A percentile compares a stretch with the other conserved stretches of the same genome.
phyloP scores from a whole-genome alignment of 2,113 vertebrate genomes.

The Ceyx margarethae region DNA sequence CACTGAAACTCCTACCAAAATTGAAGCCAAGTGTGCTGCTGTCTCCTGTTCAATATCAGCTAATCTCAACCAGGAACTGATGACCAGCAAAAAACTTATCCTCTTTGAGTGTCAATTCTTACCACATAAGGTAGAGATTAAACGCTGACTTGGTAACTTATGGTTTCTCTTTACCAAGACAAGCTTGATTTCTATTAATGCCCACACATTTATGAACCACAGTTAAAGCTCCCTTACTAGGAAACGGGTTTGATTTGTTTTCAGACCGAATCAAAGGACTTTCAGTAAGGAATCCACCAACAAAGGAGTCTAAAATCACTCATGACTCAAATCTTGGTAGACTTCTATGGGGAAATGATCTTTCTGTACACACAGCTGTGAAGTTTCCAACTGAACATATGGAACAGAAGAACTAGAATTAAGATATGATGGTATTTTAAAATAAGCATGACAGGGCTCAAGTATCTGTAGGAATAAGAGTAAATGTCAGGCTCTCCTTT shows the following conservation, averaged over 20 bases:
- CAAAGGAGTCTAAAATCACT: neutral
- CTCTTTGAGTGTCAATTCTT: neutral
- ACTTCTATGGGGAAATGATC: neutral
- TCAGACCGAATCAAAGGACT: neutral
- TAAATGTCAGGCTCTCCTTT: neutral
- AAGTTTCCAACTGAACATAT: neutral
- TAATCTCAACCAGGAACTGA: neutral
- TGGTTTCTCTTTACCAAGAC: neutral
- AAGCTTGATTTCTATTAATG: neutral
- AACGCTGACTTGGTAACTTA: neutral
- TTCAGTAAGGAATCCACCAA: neutral
- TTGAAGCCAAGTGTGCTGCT: neutral
- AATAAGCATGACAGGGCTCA: neutral
- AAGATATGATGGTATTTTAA: neutral
- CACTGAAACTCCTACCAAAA: neutral
- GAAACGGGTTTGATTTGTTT: neutral
- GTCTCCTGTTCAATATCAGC: neutral
- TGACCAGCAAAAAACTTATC: neutral
- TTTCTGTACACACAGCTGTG: neutral
- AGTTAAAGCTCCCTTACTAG: neutral
- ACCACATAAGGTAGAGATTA: neutral
- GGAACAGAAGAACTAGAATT: neutral
- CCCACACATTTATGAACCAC: neutral
- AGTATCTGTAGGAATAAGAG: neutral
- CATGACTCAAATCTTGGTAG: neutral